phyloP scores from a whole-genome alignment of 2,888 invertebrate genomes.

The Bombylius discolor region DNA sequence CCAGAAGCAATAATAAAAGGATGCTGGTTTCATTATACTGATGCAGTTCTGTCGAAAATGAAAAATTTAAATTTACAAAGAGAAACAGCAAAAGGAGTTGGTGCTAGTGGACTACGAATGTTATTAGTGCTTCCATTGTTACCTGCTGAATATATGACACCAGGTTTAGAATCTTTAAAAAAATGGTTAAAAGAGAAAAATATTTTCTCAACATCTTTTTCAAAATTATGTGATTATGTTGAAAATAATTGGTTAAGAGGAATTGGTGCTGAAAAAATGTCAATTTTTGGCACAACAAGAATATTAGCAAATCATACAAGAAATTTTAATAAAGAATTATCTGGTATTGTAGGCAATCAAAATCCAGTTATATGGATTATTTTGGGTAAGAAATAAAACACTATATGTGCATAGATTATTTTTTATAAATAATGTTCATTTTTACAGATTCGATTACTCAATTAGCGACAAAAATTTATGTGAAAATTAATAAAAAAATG shows the following conservation, averaged over 20 bases:
- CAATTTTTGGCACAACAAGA: slow-evolving; percentile 21
- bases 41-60: slow-evolving; percentile 18
- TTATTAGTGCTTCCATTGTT: slow-evolving; percentile 20
- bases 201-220: slow-evolving; percentile 14
- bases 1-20: slow-evolving; percentile 22
- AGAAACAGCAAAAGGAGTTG: slow-evolving; percentile 18
- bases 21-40: slow-evolving; percentile 21
- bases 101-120: slow-evolving; percentile 20
- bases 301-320: slow-evolving; percentile 20
- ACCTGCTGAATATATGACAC: slow-evolving; percentile 22
- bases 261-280: slow-evolving; percentile 23
- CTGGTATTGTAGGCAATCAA: slow-evolving; percentile 12
- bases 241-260: slow-evolving; percentile 19
- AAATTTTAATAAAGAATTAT: slow-evolving; percentile 19
- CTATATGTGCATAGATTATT: not conserved
- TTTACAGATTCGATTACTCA: slow-evolving; percentile 18
- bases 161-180: slow-evolving; percentile 19
- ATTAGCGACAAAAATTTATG: slow-evolving; percentile 19
- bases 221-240: slow-evolving; percentile 18
- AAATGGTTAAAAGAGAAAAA: slow-evolving; percentile 23
- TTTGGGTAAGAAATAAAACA: slow-evolving; percentile 9
- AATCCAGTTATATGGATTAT: slow-evolving; percentile 20
- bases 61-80: slow-evolving; percentile 16
- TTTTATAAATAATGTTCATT: not conserved
- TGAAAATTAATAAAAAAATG: slow-evolving; percentile 13